Conservation (phyloP, 1,140 invertebrate species). For the Pectinophora gossypiella region DNA sequence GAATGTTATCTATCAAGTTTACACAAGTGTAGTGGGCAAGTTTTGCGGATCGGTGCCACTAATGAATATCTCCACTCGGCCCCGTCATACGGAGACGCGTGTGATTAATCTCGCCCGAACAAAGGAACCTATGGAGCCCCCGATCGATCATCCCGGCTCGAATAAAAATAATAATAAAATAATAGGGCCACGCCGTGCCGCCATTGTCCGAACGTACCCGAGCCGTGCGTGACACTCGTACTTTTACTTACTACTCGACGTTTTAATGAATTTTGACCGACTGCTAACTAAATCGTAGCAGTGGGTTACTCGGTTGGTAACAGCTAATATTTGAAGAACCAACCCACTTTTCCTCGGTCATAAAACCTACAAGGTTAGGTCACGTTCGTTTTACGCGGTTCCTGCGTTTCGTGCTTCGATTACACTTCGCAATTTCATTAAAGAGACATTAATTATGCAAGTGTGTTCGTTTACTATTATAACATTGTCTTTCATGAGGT, state of each 20-base stretch:
- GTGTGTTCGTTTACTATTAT: too few species aligned
- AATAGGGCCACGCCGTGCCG: conserved; percentile 39
- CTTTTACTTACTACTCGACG: conserved; percentile 29
- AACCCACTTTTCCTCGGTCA: background rate
- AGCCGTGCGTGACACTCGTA: conserved; percentile 49
- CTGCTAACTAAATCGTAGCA: conserved; percentile 5
- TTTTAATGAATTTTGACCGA: conserved; percentile 25
- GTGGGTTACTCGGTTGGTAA: conserved; percentile 1
- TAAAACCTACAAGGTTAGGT: too few species aligned
- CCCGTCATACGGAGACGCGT: conserved; percentile 52
- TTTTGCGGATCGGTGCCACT: conserved; percentile 37
- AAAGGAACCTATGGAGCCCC: conserved; percentile 60
- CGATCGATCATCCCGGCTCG: conserved; percentile 66
- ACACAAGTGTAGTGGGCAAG: conserved; percentile 8
- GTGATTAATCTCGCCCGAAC: conserved; percentile 68
- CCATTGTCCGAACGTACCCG: conserved; percentile 62
- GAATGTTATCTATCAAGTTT: background rate
- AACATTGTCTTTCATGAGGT: too few species aligned
- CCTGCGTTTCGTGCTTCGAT: background rate
- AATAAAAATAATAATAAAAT: conserved; percentile 72
- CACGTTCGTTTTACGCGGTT: background rate
- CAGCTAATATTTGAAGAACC: background rate
- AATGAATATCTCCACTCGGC: conserved; percentile 62
- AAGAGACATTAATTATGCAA: background rate
- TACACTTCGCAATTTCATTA: background rate